phyloP scores from a whole-genome alignment of 2,113 vertebrate genomes.

The Eira barbara region DNA sequence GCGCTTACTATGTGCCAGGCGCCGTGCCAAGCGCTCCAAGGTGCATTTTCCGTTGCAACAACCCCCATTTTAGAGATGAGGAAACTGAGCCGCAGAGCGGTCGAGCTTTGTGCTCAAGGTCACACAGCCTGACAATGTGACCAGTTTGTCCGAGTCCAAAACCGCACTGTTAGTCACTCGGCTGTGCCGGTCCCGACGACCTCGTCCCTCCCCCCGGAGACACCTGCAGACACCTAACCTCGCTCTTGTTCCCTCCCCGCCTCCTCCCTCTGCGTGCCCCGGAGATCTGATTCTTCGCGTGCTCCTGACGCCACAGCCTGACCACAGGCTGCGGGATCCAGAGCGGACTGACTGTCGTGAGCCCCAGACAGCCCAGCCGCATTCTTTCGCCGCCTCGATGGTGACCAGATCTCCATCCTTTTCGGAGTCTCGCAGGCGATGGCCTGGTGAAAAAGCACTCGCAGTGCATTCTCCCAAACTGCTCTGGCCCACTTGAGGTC shows the following conservation, averaged over 20 bases:
- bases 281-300: background rate
- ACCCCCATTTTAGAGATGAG: background rate
- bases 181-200: background rate
- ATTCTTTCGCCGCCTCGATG: background rate
- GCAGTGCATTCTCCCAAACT: background rate
- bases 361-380: background rate
- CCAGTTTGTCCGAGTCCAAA: conserved; percentile 8
- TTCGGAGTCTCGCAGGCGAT: background rate
- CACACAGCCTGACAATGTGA: conserved; percentile 33
- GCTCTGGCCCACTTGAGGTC: conserved; percentile 30
- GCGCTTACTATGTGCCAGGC: conserved; percentile 46
- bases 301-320: background rate
- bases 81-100: conserved; percentile 59
- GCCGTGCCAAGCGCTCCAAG: conserved; percentile 34
- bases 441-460: background rate
- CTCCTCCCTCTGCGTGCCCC: background rate
- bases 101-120: conserved; percentile 63
- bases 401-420: background rate
- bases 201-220: background rate
- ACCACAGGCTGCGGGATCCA: background rate
- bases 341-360: background rate
- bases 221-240: conserved; percentile 56
- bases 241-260: background rate
- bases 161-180: conserved; percentile 18
- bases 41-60: background rate